A percentile compares a stretch with the other conserved stretches of the same genome.
Conservation (phyloP, 2,113 vertebrate genomes). For the Engystomops pustulosus region DNA sequence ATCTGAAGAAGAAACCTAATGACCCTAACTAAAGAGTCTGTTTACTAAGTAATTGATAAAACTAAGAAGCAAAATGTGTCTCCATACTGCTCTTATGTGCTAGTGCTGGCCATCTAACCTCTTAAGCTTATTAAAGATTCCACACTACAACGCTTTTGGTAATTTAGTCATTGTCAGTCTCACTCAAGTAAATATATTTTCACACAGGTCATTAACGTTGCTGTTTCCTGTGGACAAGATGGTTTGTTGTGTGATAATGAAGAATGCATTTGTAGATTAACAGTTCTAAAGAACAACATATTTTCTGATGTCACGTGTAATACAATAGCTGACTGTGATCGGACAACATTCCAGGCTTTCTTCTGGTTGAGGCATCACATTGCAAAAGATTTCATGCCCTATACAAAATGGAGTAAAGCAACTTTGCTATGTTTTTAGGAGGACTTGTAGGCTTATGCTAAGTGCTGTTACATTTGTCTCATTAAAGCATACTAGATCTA, state of each 20-base stretch:
- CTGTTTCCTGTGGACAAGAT: conserved; percentile 63
- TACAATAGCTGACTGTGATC: conserved; percentile 67
- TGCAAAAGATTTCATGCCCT: conserved; percentile 66
- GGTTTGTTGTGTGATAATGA: conserved; percentile 70
- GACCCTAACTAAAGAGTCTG: conserved; percentile 4
- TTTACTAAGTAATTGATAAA: conserved; percentile 20
- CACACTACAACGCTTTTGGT: conserved; percentile 23
- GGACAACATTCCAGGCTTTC: conserved; percentile 62
- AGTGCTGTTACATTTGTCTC: conserved; percentile 68
- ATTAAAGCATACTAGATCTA: conserved; percentile 72
- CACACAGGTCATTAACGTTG: conserved; percentile 65
- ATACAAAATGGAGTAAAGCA: conserved; percentile 65
- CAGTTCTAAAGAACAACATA: conserved; percentile 66
- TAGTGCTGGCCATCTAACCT: not conserved
- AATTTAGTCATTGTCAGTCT: conserved; percentile 36
- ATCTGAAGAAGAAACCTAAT: conserved; percentile 29
- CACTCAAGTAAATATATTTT: conserved; percentile 56
- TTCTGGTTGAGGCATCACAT: conserved; percentile 60
- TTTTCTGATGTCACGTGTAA: conserved; percentile 73
- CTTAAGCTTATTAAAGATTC: conserved; percentile 35
- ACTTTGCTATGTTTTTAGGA: conserved; percentile 65
- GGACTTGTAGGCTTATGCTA: conserved; percentile 65
- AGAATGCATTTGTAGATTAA: conserved; percentile 69
- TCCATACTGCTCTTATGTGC: not conserved
- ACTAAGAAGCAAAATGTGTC: not conserved